Conservation (phyloP, 2,888 invertebrate genomes). For the Cryptus armator region DNA sequence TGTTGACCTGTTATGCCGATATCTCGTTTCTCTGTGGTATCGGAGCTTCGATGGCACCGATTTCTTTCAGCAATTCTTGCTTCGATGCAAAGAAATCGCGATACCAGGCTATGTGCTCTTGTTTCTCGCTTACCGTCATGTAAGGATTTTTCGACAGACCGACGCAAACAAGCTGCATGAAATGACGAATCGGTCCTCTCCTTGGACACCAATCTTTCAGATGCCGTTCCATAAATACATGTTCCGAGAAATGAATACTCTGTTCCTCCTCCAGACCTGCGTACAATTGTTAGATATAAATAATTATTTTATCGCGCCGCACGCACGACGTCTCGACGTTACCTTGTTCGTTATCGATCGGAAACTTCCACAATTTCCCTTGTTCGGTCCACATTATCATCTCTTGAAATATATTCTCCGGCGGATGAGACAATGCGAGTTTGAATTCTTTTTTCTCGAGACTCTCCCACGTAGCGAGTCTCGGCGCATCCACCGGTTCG, state of each 20-base stretch:
- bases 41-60: slow-evolving; percentile 86
- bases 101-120: slow-evolving; percentile 96
- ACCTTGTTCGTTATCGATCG: slow-evolving; percentile 99
- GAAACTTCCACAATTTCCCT: slow-evolving; percentile 98
- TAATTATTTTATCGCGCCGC: not conserved
- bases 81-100: slow-evolving; percentile 95
- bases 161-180: slow-evolving; percentile 98
- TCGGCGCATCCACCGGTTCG: slow-evolving; percentile 81
- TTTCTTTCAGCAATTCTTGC: slow-evolving; percentile 89
- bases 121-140: slow-evolving; percentile 94
- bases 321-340: slow-evolving; percentile 56
- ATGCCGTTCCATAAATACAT: slow-evolving; percentile 95
- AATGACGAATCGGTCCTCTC: slow-evolving; percentile 96
- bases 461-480: slow-evolving; percentile 89
- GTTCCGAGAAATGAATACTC: slow-evolving; percentile 94
- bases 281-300: not conserved
- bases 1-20: slow-evolving; percentile 33
- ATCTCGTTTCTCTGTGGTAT: slow-evolving; percentile 59
- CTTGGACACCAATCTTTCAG: slow-evolving; percentile 96
- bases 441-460: slow-evolving; percentile 89
- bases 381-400: slow-evolving; percentile 97
- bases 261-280: slow-evolving; percentile 89
- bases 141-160: slow-evolving; percentile 98
- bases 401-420: slow-evolving; percentile 96
- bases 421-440: slow-evolving; percentile 90